Conservation (phyloP, 2,113 vertebrate genomes). For the sheep (Ovis aries) region DNA sequence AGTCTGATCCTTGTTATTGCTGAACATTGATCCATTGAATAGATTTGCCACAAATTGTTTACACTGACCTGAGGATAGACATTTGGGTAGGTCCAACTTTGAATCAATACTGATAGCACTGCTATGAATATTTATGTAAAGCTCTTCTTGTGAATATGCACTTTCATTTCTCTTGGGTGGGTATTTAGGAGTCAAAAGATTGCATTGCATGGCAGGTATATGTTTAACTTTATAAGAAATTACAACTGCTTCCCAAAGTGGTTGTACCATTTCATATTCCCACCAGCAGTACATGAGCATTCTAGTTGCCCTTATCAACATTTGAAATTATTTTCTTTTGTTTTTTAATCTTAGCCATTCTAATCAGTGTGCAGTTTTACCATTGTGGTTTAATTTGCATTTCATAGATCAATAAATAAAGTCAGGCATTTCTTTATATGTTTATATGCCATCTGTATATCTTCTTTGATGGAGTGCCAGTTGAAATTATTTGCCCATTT, state of each 20-base stretch:
- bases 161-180: neutral
- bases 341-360: neutral
- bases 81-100: neutral
- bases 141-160: neutral
- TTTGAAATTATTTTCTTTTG: neutral
- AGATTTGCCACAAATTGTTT: neutral
- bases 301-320: neutral
- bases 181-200: neutral
- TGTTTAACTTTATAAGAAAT: neutral
- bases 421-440: neutral
- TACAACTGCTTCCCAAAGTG: neutral
- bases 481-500: neutral
- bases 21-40: neutral
- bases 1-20: neutral
- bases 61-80: neutral
- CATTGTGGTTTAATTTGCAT: neutral
- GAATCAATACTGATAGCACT: neutral
- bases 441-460: neutral
- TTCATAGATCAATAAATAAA: neutral
- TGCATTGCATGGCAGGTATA: neutral
- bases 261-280: neutral
- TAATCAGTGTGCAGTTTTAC: neutral
- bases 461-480: neutral
- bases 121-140: neutral
- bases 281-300: neutral